Conservation (phyloP, 2,888 invertebrate species). For the Leucoma salicis region DNA sequence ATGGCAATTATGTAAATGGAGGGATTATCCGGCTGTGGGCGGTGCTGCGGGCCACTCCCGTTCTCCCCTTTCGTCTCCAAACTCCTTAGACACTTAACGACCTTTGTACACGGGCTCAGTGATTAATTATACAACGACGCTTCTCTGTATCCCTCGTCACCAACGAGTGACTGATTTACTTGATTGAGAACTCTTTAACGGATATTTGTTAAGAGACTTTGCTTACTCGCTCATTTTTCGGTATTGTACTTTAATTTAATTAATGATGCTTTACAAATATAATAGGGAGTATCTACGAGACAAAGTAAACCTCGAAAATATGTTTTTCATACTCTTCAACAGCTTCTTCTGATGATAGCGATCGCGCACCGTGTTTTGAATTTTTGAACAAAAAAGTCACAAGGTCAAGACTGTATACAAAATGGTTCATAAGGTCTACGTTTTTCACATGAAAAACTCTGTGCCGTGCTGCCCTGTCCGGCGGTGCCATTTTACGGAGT, state of each 20-base stretch:
- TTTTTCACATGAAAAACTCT: too few species aligned
- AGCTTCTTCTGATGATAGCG: too few species aligned
- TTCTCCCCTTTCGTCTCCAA: conserved; percentile 66
- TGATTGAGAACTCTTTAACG: conserved; percentile 63
- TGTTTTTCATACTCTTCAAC: too few species aligned
- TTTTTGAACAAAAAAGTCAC: too few species aligned
- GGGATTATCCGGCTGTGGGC: conserved; percentile 78
- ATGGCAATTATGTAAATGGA: conserved; percentile 83
- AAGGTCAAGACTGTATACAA: too few species aligned
- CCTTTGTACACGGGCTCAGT: conserved; percentile 54
- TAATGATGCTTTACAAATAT: conserved; percentile 23
- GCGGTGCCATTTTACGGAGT: too few species aligned
- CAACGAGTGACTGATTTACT: conserved; percentile 66
- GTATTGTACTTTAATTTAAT: conserved; percentile 35
- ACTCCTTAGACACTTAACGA: conserved; percentile 67
- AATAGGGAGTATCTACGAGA: neutral
- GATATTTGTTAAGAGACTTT: conserved; percentile 54
- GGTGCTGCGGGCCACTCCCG: conserved; percentile 70
- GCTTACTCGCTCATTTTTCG: conserved; percentile 31
- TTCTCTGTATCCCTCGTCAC: conserved; percentile 50
- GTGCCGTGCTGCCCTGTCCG: too few species aligned
- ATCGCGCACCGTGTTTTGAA: too few species aligned
- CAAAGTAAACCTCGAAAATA: too few species aligned
- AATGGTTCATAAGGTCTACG: too few species aligned
- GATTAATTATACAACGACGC: conserved; percentile 69